Evolutionary conservation across 2,888 invertebrate genomes (phyloP), one percentile per base, ranked within the genome.

Genomic region (Epistrophe grossulariae): DNA sequence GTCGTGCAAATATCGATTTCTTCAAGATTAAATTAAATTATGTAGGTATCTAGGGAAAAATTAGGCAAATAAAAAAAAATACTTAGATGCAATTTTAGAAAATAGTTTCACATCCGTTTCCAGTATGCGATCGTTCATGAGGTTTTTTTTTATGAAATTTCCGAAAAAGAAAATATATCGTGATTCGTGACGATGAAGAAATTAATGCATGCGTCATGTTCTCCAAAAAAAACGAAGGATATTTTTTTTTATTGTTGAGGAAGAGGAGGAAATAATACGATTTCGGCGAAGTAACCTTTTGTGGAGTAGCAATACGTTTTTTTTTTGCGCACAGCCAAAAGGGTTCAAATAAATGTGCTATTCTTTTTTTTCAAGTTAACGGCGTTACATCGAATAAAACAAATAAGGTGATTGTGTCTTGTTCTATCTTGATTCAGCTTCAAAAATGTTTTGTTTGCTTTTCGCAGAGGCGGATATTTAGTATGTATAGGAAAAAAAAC

Each of bases 361-460:
- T 4, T 50, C 19, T 11, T 13, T 52, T n/a, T 52, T 52, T 66
- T 57, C 17, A 45, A 50, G 10, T 72, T 55, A 74, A 83, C 87
- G 87, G 60, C 83, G 87, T 76, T 68, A 72, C 72, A 78, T 73
- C 73, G 70, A 81, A 71, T 70, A 52, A 59, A 71, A 87, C 83
- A 87, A 87, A 78, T 87, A 87, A 87, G 83, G 87, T 87, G 87
- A 87, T 87, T 87, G 87, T 87, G 87, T 87, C 87, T 87, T 87
- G 87, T 87, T 87, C 87, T 79, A 83, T 83, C 87, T 87, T 68
- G 87, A 87, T 83, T 87, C 87, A 79, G 87, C 87, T 87, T 85
- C 76, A 60, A 74, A 24, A 48, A 70, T 40, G 57, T 50, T 73
- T 38, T 24, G 13, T 52, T 71, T 10, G 40, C 50, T 50, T 76